phyloP scores from a whole-genome alignment of 2,888 invertebrate species.

The Rotaria sp. region DNA sequence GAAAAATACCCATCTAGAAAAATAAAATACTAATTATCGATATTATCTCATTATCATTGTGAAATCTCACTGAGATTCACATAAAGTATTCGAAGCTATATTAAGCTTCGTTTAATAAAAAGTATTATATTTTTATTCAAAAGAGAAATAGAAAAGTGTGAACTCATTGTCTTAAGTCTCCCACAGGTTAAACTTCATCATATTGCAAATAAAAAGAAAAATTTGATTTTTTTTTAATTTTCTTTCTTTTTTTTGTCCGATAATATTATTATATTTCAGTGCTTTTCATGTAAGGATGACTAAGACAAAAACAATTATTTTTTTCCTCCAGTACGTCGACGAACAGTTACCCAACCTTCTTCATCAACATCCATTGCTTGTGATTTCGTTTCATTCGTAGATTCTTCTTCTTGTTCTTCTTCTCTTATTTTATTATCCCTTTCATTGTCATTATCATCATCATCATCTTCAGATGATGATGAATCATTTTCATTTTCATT shows the following conservation, averaged over 20 bases:
- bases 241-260: too few species aligned
- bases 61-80: too few species aligned
- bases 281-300: neutral
- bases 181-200: too few species aligned
- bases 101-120: too few species aligned
- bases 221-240: too few species aligned
- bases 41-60: too few species aligned
- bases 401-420: neutral
- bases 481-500: neutral
- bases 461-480: neutral
- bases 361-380: slow-evolving; percentile 10
- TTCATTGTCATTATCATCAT: neutral
- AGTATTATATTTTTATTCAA: neutral
- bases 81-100: too few species aligned
- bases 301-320: neutral
- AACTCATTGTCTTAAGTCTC: too few species aligned
- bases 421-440: neutral
- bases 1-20: slow-evolving; percentile 28
- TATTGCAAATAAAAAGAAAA: too few species aligned
- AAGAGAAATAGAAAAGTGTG: neutral
- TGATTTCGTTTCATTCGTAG: neutral
- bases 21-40: neutral
- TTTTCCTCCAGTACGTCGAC: neutral
- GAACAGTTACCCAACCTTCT: neutral
- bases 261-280: too few species aligned